Evolutionary conservation across 2,888 invertebrate species (phyloP).

Genomic region (Dicyrtomina minuta): DNA sequence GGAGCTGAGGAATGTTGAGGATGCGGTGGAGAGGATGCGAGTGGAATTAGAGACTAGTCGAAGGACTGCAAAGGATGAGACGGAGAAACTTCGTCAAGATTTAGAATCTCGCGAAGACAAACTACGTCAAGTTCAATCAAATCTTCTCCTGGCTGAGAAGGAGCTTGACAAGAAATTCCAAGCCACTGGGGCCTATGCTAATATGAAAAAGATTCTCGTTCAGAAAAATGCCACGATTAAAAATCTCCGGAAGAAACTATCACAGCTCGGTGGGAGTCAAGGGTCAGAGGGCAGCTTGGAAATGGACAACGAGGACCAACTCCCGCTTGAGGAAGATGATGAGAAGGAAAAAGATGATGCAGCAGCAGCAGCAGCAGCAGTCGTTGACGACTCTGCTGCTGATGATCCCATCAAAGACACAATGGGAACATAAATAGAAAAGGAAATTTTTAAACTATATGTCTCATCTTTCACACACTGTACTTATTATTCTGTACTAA

Average conservation of each 20-base stretch:
- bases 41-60: slow-evolving; percentile 44
- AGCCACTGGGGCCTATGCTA: slow-evolving; percentile 62
- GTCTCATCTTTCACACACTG: too few relatives aligned
- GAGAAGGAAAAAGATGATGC: not conserved
- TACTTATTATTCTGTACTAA: too few relatives aligned
- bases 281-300: slow-evolving; percentile 9
- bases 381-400: too few relatives aligned
- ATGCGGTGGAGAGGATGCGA: slow-evolving; percentile 52
- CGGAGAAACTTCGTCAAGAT: slow-evolving; percentile 55
- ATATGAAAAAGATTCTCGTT: slow-evolving; percentile 62
- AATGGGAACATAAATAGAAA: too few relatives aligned
- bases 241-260: slow-evolving; percentile 56
- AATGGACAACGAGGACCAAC: slow-evolving; percentile 25
- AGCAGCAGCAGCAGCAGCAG: too few relatives aligned
- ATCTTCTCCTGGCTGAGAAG: slow-evolving; percentile 62
- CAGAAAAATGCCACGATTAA: slow-evolving; percentile 63
- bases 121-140: slow-evolving; percentile 57
- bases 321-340: too few relatives aligned
- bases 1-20: slow-evolving; percentile 47
- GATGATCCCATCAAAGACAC: too few relatives aligned
- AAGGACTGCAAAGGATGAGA: slow-evolving; percentile 50
- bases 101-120: slow-evolving; percentile 49
- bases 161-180: slow-evolving; percentile 63
- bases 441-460: too few relatives aligned
- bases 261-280: slow-evolving; percentile 40